Percentiles rank a stretch among this genome's conserved stretches.
phyloP scores from a whole-genome alignment of 1,140 invertebrate genomes.

The Sycophaga agraensis region DNA sequence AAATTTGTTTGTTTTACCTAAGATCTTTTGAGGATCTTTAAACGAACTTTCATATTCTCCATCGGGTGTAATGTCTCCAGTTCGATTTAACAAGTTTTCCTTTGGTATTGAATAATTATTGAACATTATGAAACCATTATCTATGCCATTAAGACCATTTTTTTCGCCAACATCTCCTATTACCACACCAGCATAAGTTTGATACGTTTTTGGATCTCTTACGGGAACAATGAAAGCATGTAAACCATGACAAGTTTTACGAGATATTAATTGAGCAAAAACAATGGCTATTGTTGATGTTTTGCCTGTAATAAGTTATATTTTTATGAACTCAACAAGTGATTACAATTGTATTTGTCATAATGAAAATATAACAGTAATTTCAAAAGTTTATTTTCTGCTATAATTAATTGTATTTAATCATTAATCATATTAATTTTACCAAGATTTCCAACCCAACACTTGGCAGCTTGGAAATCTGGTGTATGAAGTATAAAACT shows the following conservation, averaged over 20 bases:
- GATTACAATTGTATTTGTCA: too few relatives aligned
- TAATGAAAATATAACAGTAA: too few relatives aligned
- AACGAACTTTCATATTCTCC: conserved; percentile 74
- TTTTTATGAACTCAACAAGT: neutral
- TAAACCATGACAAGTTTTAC: conserved; percentile 72
- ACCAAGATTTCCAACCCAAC: conserved; percentile 75
- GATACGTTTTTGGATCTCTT: conserved; percentile 70
- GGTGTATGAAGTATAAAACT: conserved; percentile 81
- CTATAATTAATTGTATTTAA: neutral
- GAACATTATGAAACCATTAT: conserved; percentile 76
- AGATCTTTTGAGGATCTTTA: conserved; percentile 74
- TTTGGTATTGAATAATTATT: conserved; percentile 65
- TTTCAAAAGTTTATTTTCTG: too few relatives aligned
- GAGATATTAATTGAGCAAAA: conserved; percentile 85
- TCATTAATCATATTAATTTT: neutral
- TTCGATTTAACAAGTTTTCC: conserved; percentile 65
- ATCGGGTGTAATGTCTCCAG: conserved; percentile 64
- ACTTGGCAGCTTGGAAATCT: conserved; percentile 84
- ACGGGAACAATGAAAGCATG: conserved; percentile 81
- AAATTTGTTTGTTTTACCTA: conserved; percentile 54
- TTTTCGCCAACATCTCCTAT: conserved; percentile 84
- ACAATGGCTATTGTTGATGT: conserved; percentile 86
- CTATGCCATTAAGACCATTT: conserved; percentile 78
- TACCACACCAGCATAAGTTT: conserved; percentile 71
- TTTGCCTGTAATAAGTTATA: conserved; percentile 63